A percentile compares a stretch with the other conserved stretches of the same genome.
Conservation (phyloP, 2,888 invertebrate species). For the Chironomus riparius region DNA sequence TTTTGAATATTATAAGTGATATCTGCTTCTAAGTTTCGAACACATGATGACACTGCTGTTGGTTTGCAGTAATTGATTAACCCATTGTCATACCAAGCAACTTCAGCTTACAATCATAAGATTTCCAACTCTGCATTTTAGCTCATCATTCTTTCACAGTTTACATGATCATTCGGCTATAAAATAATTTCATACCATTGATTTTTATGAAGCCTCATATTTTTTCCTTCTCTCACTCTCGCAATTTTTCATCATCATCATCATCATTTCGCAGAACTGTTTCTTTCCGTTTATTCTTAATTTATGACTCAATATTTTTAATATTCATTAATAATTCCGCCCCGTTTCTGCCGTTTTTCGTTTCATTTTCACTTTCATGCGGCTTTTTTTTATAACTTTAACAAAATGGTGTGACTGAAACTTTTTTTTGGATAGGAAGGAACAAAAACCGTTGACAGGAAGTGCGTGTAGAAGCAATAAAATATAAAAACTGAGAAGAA, state of each 20-base stretch:
- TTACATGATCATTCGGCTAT: neutral
- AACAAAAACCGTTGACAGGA: neutral
- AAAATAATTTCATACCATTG: neutral
- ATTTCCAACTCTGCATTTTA: too few species aligned
- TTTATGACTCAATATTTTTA: conserved; percentile 18
- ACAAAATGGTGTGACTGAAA: neutral
- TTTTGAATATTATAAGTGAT: too few species aligned
- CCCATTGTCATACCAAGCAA: too few species aligned
- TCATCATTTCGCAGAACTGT: neutral
- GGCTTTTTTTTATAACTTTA: neutral
- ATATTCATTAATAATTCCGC: neutral
- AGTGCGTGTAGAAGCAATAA: neutral
- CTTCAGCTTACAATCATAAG: too few species aligned
- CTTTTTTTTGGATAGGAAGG: neutral
- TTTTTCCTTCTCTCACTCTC: neutral
- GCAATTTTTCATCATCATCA: neutral
- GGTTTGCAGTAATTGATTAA: too few species aligned
- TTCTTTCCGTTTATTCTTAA: neutral
- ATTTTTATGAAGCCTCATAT: neutral
- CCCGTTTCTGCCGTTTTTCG: neutral
- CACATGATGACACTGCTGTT: too few species aligned
- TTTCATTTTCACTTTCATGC: neutral
- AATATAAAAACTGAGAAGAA: neutral
- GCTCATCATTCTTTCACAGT: neutral
- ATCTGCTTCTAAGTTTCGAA: too few species aligned